Percentiles rank a stretch among this genome's conserved stretches.
phyloP scores from a whole-genome alignment of 1,140 invertebrate species.

The Hypsibius dujardini region DNA sequence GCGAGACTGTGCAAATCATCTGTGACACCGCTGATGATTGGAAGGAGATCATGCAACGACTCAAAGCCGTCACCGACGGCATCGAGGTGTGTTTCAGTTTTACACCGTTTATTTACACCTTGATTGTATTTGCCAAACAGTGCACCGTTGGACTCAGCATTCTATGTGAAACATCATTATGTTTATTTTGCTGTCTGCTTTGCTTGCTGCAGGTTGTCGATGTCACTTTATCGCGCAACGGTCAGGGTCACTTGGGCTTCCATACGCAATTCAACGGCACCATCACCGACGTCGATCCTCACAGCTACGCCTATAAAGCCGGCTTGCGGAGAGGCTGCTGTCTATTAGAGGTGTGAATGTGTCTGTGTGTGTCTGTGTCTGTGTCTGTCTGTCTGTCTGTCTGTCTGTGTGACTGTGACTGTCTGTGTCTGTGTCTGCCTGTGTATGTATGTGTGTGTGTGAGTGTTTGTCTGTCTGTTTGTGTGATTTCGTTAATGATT shows the following conservation, averaged over 20 bases:
- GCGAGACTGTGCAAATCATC: background rate
- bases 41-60: constrained; percentile 11
- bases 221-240: constrained; percentile 54
- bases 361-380: background rate
- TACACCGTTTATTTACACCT: too few species aligned
- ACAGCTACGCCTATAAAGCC: constrained; percentile 68
- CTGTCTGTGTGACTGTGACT: background rate
- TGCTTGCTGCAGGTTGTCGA: constrained; percentile 41
- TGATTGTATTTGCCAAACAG: too few species aligned
- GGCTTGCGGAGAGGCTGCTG: constrained; percentile 69
- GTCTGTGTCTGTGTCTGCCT: too few species aligned
- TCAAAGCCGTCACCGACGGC: constrained; percentile 1
- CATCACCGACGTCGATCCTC: constrained; percentile 74
- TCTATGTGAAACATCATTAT: too few species aligned
- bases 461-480: too few species aligned
- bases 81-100: constrained; percentile 13
- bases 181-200: too few species aligned
- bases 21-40: constrained; percentile 12
- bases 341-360: constrained; percentile 54
- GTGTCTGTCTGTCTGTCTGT: too few species aligned
- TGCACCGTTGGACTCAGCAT: too few species aligned
- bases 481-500: too few species aligned
- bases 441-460: too few species aligned
- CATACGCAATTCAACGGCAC: constrained; percentile 87
- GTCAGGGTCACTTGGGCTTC: constrained; percentile 71